phyloP scores from a whole-genome alignment of 2,113 vertebrate species.

The Oryzias curvinotus region DNA sequence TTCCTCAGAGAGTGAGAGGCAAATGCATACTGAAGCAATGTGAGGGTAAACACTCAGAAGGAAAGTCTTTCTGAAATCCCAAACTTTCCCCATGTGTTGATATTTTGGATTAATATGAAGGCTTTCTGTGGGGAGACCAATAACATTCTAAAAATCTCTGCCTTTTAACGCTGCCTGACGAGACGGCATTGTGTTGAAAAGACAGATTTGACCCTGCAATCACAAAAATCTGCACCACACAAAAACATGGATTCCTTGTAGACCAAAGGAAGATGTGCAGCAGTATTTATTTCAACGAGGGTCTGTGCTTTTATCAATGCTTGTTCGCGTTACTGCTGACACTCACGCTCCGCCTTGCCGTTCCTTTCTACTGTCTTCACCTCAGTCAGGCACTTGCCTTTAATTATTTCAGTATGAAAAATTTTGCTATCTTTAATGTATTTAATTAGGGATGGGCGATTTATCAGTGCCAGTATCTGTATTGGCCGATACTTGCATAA shows the following conservation, averaged over 20 bases:
- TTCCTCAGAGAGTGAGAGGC: constrained; percentile 34
- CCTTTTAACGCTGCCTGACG: not conserved
- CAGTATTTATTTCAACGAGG: constrained; percentile 51
- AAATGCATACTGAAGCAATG: constrained; percentile 7
- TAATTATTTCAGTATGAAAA: constrained; percentile 10
- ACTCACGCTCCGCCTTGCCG: constrained; percentile 11
- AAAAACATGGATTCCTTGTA: constrained; percentile 22
- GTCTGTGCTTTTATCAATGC: constrained; percentile 32
- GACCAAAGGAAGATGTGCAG: constrained; percentile 37
- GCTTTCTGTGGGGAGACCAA: no score
- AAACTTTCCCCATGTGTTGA: no score
- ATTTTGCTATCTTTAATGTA: not conserved
- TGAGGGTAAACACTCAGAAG: not conserved
- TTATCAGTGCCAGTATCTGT: no score
- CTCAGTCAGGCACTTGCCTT: constrained; percentile 7
- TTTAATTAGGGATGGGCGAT: not conserved
- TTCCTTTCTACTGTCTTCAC: constrained; percentile 26
- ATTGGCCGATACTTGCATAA: no score
- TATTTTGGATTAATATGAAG: no score
- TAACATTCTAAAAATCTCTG: not conserved
- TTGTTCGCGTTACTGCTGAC: constrained; percentile 5
- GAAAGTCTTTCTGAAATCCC: no score
- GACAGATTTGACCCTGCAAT: constrained; percentile 9
- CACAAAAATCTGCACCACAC: constrained; percentile 12
- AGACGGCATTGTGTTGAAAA: constrained; percentile 1